Evolutionary conservation across 2,113 vertebrate species (phyloP), one percentile per base, ranked within the genome.

Genomic region (Numenius arquata): DNA sequence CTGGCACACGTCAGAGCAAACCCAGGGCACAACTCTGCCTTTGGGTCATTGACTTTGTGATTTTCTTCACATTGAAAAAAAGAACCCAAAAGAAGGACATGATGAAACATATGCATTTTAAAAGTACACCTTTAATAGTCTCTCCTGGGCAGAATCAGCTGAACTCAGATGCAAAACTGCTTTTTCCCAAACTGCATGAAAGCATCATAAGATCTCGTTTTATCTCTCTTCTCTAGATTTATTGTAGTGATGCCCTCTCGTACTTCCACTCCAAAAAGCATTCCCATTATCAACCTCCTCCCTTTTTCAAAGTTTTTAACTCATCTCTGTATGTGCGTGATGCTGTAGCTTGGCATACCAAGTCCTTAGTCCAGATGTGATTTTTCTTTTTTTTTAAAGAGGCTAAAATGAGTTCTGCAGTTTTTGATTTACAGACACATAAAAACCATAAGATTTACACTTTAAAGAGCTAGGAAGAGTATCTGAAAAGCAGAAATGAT

Each of bases 381-480:
- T 2, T 65, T 65, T 56, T 55, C 16, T 55, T 59, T 87, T 74
- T 84, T 90, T 93, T 86, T 18, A 32, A 72, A 84, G 68, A 94
- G n/a, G 43, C 65, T 78, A 92, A 86, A 93, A 87, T 72, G 36
- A 78, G 30, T 87, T 92, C 83, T 81, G 88, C 79, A 75, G 79
- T 8, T 93, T 93, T 89, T 96, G 93, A 96, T 96, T 96, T 96
- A 96, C 47, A 95, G 92, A 89, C 65, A 52, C 68, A 92, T 93
- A 95, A 96, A 95, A 86, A 22, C 68, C 40, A 5, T 52, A 63
- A 95, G 67, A 88, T 93, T 83, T 92, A 84, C 68, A 84, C 38
- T 95, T 94, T 88, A 67, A 88, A 86, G 68, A 93, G 75, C 55
- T 81, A 75, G 27, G 36, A 94, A 87, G 17, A 13, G 19, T 94